Evolutionary conservation across 2,888 invertebrate species (phyloP), one percentile per base, ranked within the genome.

Genomic region (Drosophila quinaria): DNA sequence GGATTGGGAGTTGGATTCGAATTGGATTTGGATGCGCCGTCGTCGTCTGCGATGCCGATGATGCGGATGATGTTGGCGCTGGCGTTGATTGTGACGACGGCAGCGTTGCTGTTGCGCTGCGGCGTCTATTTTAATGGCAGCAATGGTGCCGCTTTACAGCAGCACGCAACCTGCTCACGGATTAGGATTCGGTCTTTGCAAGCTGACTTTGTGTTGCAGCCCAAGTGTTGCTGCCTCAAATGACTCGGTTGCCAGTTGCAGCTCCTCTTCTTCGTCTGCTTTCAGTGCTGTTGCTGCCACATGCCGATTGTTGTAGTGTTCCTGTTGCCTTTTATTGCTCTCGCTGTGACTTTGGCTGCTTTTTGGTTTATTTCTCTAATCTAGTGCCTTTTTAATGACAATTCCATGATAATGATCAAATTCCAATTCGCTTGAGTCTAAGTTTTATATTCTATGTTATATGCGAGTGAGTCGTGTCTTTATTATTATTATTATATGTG

Each of bases 41-140:
- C 85, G 87, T 82, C 85, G 79, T 75, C 89, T 85, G 70, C 81
- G 86, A 78, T 81, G 87, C 29, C 83, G 90, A 74, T 87, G 87
- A 64, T 81, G 87, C 55, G 84, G 87, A 77, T 87, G 76, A 69
- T 86, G 87, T 37, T 78, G 89, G 71, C 90, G 89, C 77, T 81
- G 84, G 77, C 87, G 86, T 75, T 89, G 88, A 80, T 87, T 87
- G 78, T 88, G 87, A 88, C 90, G 87, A 90, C 87, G 90, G 80
- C 87, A 88, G 86, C 89, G 85, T 85, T 87, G 86, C 69, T 86
- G 88, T 85, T 87, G 90, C 88, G 86, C 83, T 83, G 88, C 86
- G 75, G 90, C 89, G 90, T 87, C 89, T 89, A 84, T 89, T 90
- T 84, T 90, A 87, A 90, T 87, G 87, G 90, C 87, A 87, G 89